phyloP scores from a whole-genome alignment of 2,888 invertebrate species.

The Muschampia plurimacula region DNA sequence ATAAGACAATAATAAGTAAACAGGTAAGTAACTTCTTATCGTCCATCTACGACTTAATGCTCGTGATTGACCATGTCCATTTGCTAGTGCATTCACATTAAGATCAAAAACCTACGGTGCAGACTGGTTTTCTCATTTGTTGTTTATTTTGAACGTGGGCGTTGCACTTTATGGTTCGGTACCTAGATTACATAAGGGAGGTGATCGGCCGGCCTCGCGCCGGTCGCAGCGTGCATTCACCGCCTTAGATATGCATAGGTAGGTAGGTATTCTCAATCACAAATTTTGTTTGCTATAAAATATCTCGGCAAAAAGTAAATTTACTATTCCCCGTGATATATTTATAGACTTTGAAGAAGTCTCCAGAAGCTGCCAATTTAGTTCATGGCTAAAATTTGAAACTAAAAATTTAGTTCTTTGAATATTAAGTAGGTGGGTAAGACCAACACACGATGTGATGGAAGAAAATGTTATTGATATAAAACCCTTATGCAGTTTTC shows the following conservation, averaged over 20 bases:
- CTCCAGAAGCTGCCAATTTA: not conserved
- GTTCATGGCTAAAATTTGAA: no score
- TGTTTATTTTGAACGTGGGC: conserved; percentile 64
- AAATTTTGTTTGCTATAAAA: conserved; percentile 26
- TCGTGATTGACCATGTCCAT: conserved; percentile 43
- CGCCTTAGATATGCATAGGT: conserved; percentile 58
- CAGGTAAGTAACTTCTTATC: not conserved
- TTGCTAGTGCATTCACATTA: conserved; percentile 54
- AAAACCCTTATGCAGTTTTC: no score
- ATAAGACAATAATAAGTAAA: not conserved
- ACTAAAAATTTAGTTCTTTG: no score
- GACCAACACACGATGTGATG: no score
- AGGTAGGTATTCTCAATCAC: conserved; percentile 25
- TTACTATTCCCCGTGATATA: conserved; percentile 4
- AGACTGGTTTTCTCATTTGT: conserved; percentile 54
- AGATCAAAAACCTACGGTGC: conserved; percentile 63
- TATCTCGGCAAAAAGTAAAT: conserved; percentile 22
- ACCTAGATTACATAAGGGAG: conserved; percentile 69
- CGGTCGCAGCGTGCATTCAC: conserved; percentile 68
- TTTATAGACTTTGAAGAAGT: not conserved
- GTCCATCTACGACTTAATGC: not conserved
- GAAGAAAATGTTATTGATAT: no score
- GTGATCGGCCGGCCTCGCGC: conserved; percentile 81
- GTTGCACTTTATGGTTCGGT: conserved; percentile 56
- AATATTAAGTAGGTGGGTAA: no score